Evolutionary conservation across 2,888 invertebrate genomes (phyloP).

Genomic region (Agrilus mali): DNA sequence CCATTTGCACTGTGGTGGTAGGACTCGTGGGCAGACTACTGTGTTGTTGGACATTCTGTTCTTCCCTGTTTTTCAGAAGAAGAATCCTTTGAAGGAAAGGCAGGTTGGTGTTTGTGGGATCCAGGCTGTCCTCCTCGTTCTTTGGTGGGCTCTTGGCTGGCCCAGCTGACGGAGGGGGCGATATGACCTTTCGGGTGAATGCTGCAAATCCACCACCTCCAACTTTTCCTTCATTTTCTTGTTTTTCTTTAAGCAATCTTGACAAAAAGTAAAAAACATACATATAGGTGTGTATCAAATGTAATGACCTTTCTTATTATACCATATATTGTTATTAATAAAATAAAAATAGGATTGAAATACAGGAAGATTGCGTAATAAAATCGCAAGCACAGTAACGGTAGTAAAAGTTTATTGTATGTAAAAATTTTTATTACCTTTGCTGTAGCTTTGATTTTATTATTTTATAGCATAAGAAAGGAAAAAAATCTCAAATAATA

Average conservation of each 20-base stretch:
- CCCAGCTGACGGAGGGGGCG: conserved; percentile 44
- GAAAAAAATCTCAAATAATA: too few relatives aligned
- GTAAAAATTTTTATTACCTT: too few relatives aligned
- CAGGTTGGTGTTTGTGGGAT: conserved; percentile 56
- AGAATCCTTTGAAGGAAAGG: conserved; percentile 64
- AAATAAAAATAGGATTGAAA: too few relatives aligned
- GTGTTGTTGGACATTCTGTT: conserved; percentile 37
- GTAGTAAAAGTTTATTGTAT: too few relatives aligned
- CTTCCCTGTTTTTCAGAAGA: conserved; percentile 64
- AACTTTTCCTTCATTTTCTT: conserved; percentile 47
- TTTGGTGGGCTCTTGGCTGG: conserved; percentile 43
- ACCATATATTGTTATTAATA: too few relatives aligned
- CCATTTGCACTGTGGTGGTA: conserved; percentile 9
- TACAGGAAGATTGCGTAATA: too few relatives aligned
- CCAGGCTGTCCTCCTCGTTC: conserved; percentile 26
- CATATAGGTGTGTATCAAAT: too few relatives aligned
- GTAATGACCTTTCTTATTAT: too few relatives aligned
- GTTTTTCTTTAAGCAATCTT: conserved; percentile 71
- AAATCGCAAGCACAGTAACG: too few relatives aligned
- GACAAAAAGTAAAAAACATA: too few relatives aligned
- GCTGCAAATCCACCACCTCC: conserved; percentile 36
- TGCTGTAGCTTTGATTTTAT: too few relatives aligned
- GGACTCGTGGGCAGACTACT: conserved; percentile 24
- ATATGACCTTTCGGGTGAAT: conserved; percentile 30
- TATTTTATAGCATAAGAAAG: too few relatives aligned